These are phyloP conservation scores for Furcula furcula DNA, from an alignment of 2,888 invertebrate species.

Conservation along the genomic window DNA sequence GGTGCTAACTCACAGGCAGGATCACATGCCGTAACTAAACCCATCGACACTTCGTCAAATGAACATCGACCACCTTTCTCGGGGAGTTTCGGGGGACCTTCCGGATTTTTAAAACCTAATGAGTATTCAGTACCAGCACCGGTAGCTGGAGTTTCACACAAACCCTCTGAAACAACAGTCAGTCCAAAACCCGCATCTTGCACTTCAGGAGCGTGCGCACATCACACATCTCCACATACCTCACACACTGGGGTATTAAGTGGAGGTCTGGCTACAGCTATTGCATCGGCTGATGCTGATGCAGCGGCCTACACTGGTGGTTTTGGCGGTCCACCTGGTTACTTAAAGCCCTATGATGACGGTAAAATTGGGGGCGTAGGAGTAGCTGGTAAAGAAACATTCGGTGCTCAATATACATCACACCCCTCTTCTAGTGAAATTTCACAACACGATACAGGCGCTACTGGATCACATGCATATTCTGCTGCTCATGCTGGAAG, in stretches of 20 bases:
- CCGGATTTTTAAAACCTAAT: slow-evolving; percentile 53
- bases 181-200: slow-evolving; percentile 20
- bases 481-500: slow-evolving; percentile 12
- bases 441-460: slow-evolving; percentile 7
- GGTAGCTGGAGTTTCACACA: slow-evolving; percentile 6
- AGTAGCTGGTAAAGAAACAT: slow-evolving; percentile 7
- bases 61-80: slow-evolving; percentile 28
- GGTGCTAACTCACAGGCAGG: slow-evolving; percentile 7
- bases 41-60: slow-evolving; percentile 5
- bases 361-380: slow-evolving; percentile 36
- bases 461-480: slow-evolving; percentile 2
- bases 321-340: slow-evolving; percentile 71
- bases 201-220: slow-evolving; percentile 10
- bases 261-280: slow-evolving; percentile 23
- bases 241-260: slow-evolving; percentile 7
- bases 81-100: slow-evolving; percentile 49
- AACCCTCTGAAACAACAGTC: slow-evolving; percentile 8
- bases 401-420: slow-evolving; percentile 17
- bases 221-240: not conserved
- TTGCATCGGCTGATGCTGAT: slow-evolving; percentile 42
- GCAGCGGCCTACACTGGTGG: slow-evolving; percentile 61
- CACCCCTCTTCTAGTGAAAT: slow-evolving; percentile 17
- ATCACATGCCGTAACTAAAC: slow-evolving; percentile 6
- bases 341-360: slow-evolving; percentile 58
- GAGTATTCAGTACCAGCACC: slow-evolving; percentile 22